A percentile compares a stretch with the other conserved stretches of the same genome.
phyloP scores from a whole-genome alignment of 2,888 invertebrate species.

The Rhorus exstirpatorius region DNA sequence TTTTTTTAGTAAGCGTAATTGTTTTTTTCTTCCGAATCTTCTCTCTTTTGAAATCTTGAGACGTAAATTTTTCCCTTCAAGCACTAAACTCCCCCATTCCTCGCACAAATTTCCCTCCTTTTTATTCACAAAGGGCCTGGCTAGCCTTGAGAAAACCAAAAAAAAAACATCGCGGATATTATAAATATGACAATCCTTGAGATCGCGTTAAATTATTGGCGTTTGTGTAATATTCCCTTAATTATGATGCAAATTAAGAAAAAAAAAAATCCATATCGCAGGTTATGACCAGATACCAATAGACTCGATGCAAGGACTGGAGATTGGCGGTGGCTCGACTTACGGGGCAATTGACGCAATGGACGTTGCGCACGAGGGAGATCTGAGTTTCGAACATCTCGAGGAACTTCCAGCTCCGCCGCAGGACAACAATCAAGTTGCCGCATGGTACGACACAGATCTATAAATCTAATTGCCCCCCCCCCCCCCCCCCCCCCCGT shows the following conservation, averaged over 20 bases:
- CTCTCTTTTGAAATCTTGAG: too few relatives aligned
- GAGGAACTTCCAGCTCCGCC: conserved; percentile 94
- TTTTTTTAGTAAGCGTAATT: too few relatives aligned
- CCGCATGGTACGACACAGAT: conserved; percentile 99
- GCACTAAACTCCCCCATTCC: too few relatives aligned
- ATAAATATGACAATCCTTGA: too few relatives aligned
- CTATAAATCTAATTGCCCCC: conserved; percentile 87
- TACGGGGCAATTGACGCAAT: conserved; percentile 95
- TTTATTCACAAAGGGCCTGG: too few relatives aligned
- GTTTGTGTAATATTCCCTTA: too few relatives aligned
- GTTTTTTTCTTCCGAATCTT: too few relatives aligned
- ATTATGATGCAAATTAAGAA: neutral
- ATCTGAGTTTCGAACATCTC: conserved; percentile 92
- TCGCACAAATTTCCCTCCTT: too few relatives aligned
- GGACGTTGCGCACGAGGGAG: conserved; percentile 93
- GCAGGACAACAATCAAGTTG: conserved; percentile 96
- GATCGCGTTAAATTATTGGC: too few relatives aligned
- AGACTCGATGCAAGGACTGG: conserved; percentile 98
- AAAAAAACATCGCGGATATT: too few relatives aligned
- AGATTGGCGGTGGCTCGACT: conserved; percentile 93
- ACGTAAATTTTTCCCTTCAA: too few relatives aligned
- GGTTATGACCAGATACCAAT: conserved; percentile 99
- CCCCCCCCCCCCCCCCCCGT: conserved; percentile 69
- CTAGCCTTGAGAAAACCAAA: too few relatives aligned
- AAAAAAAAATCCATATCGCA: conserved; percentile 83